Percentiles rank a stretch among this genome's conserved stretches.
phyloP scores from a whole-genome alignment of 2,888 invertebrate genomes.

The Leucania comma region DNA sequence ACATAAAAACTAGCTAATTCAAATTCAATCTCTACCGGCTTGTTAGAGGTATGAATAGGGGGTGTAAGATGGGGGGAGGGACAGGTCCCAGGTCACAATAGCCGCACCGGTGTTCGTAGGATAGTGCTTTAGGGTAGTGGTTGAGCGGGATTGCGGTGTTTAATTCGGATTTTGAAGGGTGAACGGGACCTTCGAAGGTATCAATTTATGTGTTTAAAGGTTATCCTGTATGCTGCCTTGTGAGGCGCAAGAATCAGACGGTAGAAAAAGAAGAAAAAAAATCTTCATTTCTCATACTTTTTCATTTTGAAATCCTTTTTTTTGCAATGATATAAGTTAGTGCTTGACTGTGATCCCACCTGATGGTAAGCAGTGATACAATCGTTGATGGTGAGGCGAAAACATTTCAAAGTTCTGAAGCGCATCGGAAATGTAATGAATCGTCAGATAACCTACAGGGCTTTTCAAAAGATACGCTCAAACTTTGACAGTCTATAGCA shows the following conservation, averaged over 20 bases:
- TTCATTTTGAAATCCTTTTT: too few species aligned
- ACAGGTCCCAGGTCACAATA: slow-evolving; percentile 63
- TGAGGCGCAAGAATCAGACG: too few species aligned
- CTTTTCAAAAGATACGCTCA: too few species aligned
- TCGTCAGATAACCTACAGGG: neutral
- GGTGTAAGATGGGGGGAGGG: slow-evolving; percentile 18
- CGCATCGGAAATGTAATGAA: neutral
- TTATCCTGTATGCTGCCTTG: neutral
- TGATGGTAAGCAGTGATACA: too few species aligned
- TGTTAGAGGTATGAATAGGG: slow-evolving; percentile 62
- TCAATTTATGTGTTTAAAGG: neutral
- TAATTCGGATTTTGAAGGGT: slow-evolving; percentile 21
- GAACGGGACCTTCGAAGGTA: neutral
- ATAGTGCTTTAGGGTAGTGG: slow-evolving; percentile 58
- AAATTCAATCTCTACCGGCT: slow-evolving; percentile 68
- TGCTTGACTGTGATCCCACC: too few species aligned
- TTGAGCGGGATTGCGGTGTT: slow-evolving; percentile 18
- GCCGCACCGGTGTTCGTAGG: slow-evolving; percentile 54
- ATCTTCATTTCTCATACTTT: too few species aligned
- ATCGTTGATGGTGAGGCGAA: too few species aligned
- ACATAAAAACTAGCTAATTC: slow-evolving; percentile 65
- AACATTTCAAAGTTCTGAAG: neutral
- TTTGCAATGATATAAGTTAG: too few species aligned
- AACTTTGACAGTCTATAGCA: too few species aligned
- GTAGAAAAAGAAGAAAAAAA: too few species aligned